Evolutionary conservation across 2,113 vertebrate species (phyloP).

Genomic region (Syrmaticus mikado): DNA sequence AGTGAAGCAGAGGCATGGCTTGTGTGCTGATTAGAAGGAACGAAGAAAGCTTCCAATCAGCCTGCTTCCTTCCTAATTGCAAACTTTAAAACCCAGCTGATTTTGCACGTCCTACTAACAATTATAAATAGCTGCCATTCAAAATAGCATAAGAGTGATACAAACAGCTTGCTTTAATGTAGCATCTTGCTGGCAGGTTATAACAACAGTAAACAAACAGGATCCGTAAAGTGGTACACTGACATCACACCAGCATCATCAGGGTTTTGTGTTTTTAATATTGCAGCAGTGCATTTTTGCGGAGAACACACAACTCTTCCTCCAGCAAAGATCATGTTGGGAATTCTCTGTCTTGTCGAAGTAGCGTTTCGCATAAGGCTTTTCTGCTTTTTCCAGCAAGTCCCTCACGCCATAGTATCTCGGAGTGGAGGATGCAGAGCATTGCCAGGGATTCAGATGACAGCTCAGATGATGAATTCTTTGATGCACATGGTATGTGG

Average conservation of each 20-base stretch:
- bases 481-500: slow-evolving; percentile 92
- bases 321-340: slow-evolving; percentile 55
- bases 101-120: slow-evolving; percentile 67
- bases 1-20: slow-evolving; percentile 30
- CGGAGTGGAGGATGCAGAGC: slow-evolving; percentile 97
- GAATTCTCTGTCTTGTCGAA: slow-evolving; percentile 18
- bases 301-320: slow-evolving; percentile 33
- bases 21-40: slow-evolving; percentile 41
- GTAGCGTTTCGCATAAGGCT: not conserved
- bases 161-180: slow-evolving; percentile 53
- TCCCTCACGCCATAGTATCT: slow-evolving; percentile 92
- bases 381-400: slow-evolving; percentile 82
- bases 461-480: slow-evolving; percentile 96
- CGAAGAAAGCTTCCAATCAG: slow-evolving; percentile 39
- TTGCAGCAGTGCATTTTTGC: slow-evolving; percentile 50
- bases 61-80: slow-evolving; percentile 68
- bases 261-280: slow-evolving; percentile 39
- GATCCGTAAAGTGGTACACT: slow-evolving; percentile 37
- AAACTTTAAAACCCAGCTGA: slow-evolving; percentile 66
- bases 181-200: slow-evolving; percentile 59
- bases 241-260: slow-evolving; percentile 62
- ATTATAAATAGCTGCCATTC: slow-evolving; percentile 75
- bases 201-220: slow-evolving; percentile 56
- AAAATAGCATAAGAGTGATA: slow-evolving; percentile 44
- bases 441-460: slow-evolving; percentile 95